Evolutionary conservation across 2,888 invertebrate genomes (phyloP).

Genomic region (Pimpla rufipes): DNA sequence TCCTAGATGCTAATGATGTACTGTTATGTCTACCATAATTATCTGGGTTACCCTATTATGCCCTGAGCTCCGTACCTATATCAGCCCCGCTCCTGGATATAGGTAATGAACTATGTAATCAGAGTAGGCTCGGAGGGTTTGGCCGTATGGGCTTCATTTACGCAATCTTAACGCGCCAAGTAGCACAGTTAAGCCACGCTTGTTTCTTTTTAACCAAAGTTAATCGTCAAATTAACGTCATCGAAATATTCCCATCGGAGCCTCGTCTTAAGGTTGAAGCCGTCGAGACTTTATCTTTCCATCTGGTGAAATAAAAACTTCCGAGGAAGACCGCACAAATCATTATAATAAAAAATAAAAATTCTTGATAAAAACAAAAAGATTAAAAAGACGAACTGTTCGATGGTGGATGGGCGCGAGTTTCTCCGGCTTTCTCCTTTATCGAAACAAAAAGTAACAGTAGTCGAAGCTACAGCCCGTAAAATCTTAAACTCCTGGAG

Average conservation of each 20-base stretch:
- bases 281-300: neutral
- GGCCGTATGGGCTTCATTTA: neutral
- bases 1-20: slow-evolving; percentile 8
- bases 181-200: neutral
- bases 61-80: neutral
- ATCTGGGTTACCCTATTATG: slow-evolving; percentile 5
- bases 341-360: neutral
- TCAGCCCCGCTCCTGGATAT: slow-evolving; percentile 1
- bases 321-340: neutral
- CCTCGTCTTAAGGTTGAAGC: neutral
- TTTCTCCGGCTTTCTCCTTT: neutral
- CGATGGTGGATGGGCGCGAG: neutral
- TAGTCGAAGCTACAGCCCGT: slow-evolving; percentile 30
- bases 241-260: neutral
- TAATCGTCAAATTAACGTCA: neutral
- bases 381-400: neutral
- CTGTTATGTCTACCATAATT: slow-evolving; percentile 10
- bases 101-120: slow-evolving; percentile 5
- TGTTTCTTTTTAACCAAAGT: neutral
- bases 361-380: slow-evolving; percentile 42
- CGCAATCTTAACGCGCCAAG: neutral
- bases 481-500: slow-evolving; percentile 30
- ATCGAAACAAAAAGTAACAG: slow-evolving; percentile 24
- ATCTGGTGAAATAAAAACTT: neutral
- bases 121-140: neutral